Conservation (phyloP, 64 coral and sea anemone species). For the Montipora efflorescens region DNA sequence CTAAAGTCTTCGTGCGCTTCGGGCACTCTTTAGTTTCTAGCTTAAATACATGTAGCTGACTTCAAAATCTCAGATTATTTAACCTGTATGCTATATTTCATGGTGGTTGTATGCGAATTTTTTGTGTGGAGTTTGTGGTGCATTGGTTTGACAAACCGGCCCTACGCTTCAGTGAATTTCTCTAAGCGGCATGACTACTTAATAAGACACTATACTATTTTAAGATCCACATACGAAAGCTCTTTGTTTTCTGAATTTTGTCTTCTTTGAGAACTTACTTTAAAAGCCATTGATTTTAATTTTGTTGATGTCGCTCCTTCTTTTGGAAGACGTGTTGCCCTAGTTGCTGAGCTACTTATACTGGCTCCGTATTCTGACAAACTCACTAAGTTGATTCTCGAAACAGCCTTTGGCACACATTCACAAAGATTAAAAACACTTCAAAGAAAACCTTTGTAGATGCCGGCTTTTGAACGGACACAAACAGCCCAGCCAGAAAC, state of each 20-base stretch:
- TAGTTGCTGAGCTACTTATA: background rate
- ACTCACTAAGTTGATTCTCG: slow-evolving; percentile 7
- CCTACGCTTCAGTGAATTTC: slow-evolving; percentile 16
- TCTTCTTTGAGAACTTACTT: slow-evolving; percentile 30
- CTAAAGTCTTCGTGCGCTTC: no score
- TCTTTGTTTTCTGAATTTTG: slow-evolving; percentile 36
- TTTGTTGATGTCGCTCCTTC: background rate
- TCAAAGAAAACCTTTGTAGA: slow-evolving; percentile 51
- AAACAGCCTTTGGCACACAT: slow-evolving; percentile 41
- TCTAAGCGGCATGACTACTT: background rate
- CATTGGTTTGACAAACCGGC: background rate
- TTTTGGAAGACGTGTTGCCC: background rate
- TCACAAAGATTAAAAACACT: slow-evolving; percentile 52
- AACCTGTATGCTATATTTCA: slow-evolving; percentile 21
- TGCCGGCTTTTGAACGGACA: slow-evolving; percentile 52
- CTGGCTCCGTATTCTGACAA: background rate
- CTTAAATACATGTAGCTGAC: background rate
- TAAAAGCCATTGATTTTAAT: slow-evolving; percentile 31
- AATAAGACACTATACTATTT: slow-evolving; percentile 42
- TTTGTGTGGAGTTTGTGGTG: background rate
- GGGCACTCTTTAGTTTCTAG: background rate
- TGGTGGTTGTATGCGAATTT: background rate
- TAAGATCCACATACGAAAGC: slow-evolving; percentile 21
- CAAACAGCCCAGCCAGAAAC: slow-evolving; percentile 47
- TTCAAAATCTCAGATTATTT: background rate